Evolutionary conservation across 2,888 invertebrate species (phyloP).

Genomic region (Antitype chi): DNA sequence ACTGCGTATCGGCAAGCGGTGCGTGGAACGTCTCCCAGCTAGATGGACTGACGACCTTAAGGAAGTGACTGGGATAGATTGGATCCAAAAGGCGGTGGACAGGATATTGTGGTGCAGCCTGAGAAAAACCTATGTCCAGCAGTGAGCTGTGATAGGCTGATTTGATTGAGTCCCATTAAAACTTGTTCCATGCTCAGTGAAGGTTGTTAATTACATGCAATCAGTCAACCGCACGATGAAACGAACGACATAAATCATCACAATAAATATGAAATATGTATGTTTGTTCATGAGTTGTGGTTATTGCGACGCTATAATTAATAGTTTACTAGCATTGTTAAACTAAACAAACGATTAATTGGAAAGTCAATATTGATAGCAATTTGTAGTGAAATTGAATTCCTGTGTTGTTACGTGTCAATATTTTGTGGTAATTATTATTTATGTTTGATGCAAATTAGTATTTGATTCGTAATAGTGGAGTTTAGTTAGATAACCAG

Average conservation of each 20-base stretch:
- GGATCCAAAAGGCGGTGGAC: too few species aligned
- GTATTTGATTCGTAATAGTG: background rate
- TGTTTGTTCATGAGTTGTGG: background rate
- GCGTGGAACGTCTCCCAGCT: too few species aligned
- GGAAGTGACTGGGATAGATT: too few species aligned
- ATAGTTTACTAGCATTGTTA: constrained; percentile 15
- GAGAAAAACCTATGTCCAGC: too few species aligned
- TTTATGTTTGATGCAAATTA: background rate
- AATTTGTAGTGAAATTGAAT: constrained; percentile 33
- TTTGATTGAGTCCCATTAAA: too few species aligned
- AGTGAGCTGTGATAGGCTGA: too few species aligned
- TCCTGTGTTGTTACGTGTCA: constrained; percentile 8
- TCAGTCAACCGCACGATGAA: background rate
- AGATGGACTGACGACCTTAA: too few species aligned
- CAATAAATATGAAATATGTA: background rate
- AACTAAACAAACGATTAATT: constrained; percentile 51
- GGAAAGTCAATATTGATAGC: constrained; percentile 41
- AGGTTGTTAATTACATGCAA: background rate
- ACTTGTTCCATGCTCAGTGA: too few species aligned
- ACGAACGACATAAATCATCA: background rate
- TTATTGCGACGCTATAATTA: constrained; percentile 5
- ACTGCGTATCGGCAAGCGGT: too few species aligned
- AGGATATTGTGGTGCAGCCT: too few species aligned
- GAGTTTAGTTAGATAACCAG: too few species aligned
- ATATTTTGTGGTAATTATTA: constrained; percentile 31